Conservation (phyloP, 2,113 vertebrate species). For the Origma solitaria region DNA sequence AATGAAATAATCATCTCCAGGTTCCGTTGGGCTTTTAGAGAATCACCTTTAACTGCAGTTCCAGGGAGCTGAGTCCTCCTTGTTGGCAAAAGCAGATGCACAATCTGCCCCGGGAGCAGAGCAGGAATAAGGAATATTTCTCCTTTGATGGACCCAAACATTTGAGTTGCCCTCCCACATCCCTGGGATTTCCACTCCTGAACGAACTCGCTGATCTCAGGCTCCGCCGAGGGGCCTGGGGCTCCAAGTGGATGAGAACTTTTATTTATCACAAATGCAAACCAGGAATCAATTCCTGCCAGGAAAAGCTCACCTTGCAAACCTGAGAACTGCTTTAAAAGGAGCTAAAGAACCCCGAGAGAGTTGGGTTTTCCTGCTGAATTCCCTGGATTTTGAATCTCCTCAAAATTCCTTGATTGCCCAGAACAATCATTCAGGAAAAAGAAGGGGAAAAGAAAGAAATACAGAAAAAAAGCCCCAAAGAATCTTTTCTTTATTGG, state of each 20-base stretch:
- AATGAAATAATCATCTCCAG: background rate
- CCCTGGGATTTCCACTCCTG: background rate
- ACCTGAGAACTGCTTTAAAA: background rate
- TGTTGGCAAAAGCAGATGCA: background rate
- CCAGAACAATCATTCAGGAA: background rate
- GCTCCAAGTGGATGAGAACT: background rate
- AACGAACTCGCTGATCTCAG: background rate
- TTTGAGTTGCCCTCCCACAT: background rate
- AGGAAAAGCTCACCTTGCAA: background rate
- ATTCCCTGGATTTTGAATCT: background rate
- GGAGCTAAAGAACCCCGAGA: background rate
- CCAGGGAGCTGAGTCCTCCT: background rate
- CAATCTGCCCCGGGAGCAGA: background rate
- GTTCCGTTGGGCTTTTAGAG: background rate
- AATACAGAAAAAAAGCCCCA: fast-evolving
- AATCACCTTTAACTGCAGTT: background rate
- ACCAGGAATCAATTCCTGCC: background rate
- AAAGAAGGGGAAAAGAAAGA: fast-evolving
- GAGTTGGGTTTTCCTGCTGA: background rate
- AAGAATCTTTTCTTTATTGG: background rate
- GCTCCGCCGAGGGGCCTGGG: background rate
- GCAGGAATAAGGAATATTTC: background rate
- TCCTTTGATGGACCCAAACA: background rate
- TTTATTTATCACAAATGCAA: background rate
- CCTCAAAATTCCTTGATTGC: background rate